phyloP scores from a whole-genome alignment of 53 echinoderm and acorn worm species.

The Henricia sp. region DNA sequence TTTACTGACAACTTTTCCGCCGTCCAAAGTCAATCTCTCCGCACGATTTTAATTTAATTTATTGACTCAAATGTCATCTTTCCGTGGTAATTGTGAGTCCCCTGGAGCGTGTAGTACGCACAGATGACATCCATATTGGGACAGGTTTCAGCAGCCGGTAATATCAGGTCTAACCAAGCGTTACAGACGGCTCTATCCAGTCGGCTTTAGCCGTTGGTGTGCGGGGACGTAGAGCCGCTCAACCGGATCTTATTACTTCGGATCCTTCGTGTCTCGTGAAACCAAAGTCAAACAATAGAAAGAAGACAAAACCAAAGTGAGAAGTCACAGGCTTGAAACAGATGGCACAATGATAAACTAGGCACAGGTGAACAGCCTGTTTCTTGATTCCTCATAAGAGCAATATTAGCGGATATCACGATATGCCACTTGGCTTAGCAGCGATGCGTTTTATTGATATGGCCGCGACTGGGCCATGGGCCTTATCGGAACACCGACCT shows the following conservation, averaged over 20 bases:
- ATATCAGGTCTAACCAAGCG: slow-evolving; percentile 31
- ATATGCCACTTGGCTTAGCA: slow-evolving; percentile 39
- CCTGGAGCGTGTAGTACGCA: slow-evolving; percentile 27
- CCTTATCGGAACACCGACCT: too few relatives aligned
- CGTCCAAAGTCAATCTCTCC: slow-evolving; percentile 59
- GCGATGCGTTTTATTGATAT: slow-evolving; percentile 52
- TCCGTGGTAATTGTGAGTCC: not conserved
- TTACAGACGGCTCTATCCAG: not conserved
- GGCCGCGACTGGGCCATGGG: too few relatives aligned
- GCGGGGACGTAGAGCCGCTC: not conserved
- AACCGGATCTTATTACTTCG: slow-evolving; percentile 38
- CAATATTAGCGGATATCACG: slow-evolving; percentile 16
- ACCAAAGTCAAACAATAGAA: slow-evolving; percentile 36
- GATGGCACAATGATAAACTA: slow-evolving; percentile 20
- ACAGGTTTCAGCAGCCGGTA: not conserved
- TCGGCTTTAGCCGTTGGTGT: not conserved
- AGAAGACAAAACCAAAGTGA: not conserved
- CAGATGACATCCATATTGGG: slow-evolving; percentile 28
- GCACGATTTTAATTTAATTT: slow-evolving; percentile 68
- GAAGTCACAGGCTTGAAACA: slow-evolving; percentile 16
- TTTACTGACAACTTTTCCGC: slow-evolving; percentile 64
- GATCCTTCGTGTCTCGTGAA: not conserved
- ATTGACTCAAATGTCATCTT: slow-evolving; percentile 65
- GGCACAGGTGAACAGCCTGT: not conserved
- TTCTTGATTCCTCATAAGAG: not conserved